A percentile compares a stretch with the other conserved stretches of the same genome.
These are phyloP conservation scores for Archaeoteleia sp. DNA, from an alignment of 2,888 invertebrate species.

Conservation along the genomic window DNA sequence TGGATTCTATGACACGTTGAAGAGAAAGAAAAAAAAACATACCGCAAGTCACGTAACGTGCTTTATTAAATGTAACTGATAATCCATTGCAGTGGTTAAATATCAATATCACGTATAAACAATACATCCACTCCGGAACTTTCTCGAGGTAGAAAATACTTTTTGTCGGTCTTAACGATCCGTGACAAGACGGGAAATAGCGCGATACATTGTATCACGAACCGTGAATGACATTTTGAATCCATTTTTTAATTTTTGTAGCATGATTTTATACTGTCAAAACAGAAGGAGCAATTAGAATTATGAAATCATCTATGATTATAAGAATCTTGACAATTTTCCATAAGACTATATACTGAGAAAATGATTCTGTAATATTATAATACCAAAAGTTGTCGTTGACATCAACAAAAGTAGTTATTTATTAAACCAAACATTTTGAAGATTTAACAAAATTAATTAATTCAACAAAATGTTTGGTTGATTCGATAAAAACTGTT, in stretches of 20 bases:
- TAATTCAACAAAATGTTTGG: too few relatives aligned
- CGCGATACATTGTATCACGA: conserved; percentile 43
- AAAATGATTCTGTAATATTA: too few relatives aligned
- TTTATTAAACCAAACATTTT: too few relatives aligned
- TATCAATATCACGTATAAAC: conserved; percentile 45
- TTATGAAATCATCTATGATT: too few relatives aligned
- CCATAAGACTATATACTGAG: too few relatives aligned
- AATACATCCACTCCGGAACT: conserved; percentile 44
- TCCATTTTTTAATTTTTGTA: conserved; percentile 11
- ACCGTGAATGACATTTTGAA: conserved; percentile 48
- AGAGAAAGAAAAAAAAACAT: conserved; percentile 12
- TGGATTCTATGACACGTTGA: conserved; percentile 15
- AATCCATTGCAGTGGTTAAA: conserved; percentile 43
- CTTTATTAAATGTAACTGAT: conserved; percentile 49
- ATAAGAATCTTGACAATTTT: too few relatives aligned
- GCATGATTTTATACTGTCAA: not conserved
- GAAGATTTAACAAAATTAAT: too few relatives aligned
- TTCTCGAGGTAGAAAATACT: conserved; percentile 48
- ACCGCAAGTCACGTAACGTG: conserved; percentile 20
- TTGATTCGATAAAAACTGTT: too few relatives aligned
- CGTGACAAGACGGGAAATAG: conserved; percentile 49
- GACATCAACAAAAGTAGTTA: too few relatives aligned
- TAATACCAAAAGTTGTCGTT: too few relatives aligned
- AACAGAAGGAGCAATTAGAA: too few relatives aligned
- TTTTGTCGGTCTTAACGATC: conserved; percentile 42